Conservation (phyloP, 2,888 invertebrate species). For the Apoda limacodes region DNA sequence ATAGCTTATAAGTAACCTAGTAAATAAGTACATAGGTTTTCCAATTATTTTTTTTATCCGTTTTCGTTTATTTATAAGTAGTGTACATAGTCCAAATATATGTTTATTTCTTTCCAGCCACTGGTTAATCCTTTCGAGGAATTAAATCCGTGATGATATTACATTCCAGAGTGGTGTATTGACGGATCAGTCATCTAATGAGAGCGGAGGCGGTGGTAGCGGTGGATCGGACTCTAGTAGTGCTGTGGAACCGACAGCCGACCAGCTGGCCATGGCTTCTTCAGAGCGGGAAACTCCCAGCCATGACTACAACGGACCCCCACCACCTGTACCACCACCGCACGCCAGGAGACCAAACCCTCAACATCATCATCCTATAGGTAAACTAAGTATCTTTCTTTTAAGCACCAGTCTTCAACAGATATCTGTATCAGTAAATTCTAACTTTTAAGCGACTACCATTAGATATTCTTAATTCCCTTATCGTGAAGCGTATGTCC, state of each 20-base stretch:
- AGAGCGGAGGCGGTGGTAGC: constrained; percentile 66
- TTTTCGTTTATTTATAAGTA: too few relatives aligned
- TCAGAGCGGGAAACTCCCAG: constrained; percentile 71
- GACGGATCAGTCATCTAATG: constrained; percentile 55
- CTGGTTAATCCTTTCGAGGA: too few relatives aligned
- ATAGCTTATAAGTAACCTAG: too few relatives aligned
- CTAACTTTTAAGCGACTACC: too few relatives aligned
- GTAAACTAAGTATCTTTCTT: constrained; percentile 26
- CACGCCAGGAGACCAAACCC: constrained; percentile 82
- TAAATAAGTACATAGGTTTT: too few relatives aligned
- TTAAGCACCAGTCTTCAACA: too few relatives aligned
- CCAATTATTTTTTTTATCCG: too few relatives aligned
- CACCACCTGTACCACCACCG: constrained; percentile 71
- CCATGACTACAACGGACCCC: constrained; percentile 63
- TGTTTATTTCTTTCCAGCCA: too few relatives aligned
- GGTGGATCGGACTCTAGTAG: constrained; percentile 69
- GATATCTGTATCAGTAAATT: too few relatives aligned
- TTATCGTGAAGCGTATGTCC: not conserved
- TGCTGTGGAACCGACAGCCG: constrained; percentile 67
- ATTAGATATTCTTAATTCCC: too few relatives aligned
- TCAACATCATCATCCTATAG: constrained; percentile 67
- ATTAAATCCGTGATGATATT: too few relatives aligned
- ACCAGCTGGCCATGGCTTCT: constrained; percentile 81
- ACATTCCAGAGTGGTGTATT: constrained; percentile 49
- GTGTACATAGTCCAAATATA: too few relatives aligned